Conservation (phyloP, 2,113 vertebrate species). For the Eonycteris spelaea region DNA sequence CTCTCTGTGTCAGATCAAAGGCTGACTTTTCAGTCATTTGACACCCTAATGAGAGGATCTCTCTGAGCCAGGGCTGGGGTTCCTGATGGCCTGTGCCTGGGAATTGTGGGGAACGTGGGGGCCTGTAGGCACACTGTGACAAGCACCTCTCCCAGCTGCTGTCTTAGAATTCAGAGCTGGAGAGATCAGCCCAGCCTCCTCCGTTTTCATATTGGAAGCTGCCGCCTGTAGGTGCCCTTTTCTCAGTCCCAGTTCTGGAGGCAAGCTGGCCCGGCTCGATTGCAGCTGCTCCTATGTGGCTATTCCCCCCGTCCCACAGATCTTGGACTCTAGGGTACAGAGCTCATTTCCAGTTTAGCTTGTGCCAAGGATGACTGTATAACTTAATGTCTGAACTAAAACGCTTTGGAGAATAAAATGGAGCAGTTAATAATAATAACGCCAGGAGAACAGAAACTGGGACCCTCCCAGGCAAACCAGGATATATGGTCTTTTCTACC, state of each 20-base stretch:
- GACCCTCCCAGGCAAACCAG: background rate
- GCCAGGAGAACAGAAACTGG: background rate
- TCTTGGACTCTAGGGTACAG: background rate
- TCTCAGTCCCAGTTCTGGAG: slow-evolving; percentile 18
- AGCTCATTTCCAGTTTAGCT: background rate
- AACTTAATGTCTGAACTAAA: background rate
- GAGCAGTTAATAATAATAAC: background rate
- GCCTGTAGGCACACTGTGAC: background rate
- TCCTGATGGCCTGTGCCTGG: slow-evolving; percentile 18
- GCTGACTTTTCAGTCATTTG: slow-evolving; percentile 35
- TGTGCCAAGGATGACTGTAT: background rate
- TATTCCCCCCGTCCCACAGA: background rate
- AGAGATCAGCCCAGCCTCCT: background rate
- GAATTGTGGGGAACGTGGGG: slow-evolving; percentile 22
- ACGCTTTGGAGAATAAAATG: background rate
- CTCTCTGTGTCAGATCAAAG: slow-evolving; percentile 60
- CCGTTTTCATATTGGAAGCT: slow-evolving; percentile 29
- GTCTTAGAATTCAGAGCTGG: background rate
- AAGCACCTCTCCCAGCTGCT: background rate
- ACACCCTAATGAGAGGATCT: background rate
- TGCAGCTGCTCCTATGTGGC: background rate
- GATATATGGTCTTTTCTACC: background rate
- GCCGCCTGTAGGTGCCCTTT: slow-evolving; percentile 40
- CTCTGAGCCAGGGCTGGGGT: background rate
- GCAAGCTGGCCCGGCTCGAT: background rate